phyloP scores from a whole-genome alignment of 37 sponge, comb jelly and placozoan genomes.

The Chondrilla cf. caribensis region DNA sequence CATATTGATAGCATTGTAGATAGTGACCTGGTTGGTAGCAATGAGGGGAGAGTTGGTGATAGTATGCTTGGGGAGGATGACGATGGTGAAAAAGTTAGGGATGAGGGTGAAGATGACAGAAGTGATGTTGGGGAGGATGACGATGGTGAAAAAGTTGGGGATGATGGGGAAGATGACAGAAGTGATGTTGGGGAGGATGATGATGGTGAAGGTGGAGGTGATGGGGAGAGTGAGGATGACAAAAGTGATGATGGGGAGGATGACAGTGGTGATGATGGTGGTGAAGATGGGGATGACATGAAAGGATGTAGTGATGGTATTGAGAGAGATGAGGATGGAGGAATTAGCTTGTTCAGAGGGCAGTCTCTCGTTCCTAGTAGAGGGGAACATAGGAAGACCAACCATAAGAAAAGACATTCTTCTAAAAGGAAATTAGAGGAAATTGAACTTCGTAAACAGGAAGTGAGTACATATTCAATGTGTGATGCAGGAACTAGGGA shows the following conservation, averaged over 20 bases:
- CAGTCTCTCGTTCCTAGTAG: constrained; percentile 14
- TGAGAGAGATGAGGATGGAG: not conserved
- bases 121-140: not conserved
- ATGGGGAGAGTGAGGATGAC: constrained; percentile 13
- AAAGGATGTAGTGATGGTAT: not conserved
- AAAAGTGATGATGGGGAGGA: not conserved
- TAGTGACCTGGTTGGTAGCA: not conserved
- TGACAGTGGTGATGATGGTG: not conserved
- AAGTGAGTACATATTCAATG: constrained; percentile 30
- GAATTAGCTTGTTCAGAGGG: constrained; percentile 30
- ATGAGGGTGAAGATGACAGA: constrained; percentile 15
- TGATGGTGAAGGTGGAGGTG: not conserved
- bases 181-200: constrained; percentile 21
- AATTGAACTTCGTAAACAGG: constrained; percentile 41
- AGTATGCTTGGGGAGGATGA: constrained; percentile 2
- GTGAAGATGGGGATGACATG: not conserved
- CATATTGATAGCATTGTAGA: not conserved
- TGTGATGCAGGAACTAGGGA: no score
- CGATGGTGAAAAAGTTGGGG: not conserved
- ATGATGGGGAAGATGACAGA: not conserved
- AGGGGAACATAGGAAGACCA: not conserved
- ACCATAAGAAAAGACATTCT: constrained; percentile 31
- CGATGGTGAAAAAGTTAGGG: not conserved
- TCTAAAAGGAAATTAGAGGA: constrained; percentile 7
- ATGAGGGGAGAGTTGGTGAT: not conserved